Evolutionary conservation across 2,888 invertebrate species (phyloP).

Genomic region (Ganaspis brasiliensis): DNA sequence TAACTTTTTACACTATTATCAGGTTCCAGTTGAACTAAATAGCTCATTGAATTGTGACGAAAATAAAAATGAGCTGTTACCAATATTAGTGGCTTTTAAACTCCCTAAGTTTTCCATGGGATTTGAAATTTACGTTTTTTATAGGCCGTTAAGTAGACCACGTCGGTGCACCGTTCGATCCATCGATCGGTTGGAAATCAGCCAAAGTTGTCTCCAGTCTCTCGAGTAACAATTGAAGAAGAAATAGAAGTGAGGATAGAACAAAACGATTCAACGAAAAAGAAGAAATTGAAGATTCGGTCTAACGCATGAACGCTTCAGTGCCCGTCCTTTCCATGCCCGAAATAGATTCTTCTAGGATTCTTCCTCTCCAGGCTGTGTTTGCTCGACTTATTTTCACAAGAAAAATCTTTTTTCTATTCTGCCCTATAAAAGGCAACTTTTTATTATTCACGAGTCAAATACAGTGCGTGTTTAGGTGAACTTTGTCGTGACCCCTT

Average conservation of each 20-base stretch:
- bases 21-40: conserved; percentile 6
- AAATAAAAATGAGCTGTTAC: background rate
- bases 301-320: conserved; percentile 64
- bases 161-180: conserved; percentile 39
- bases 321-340: conserved; percentile 55
- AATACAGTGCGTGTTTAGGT: no score
- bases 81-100: background rate
- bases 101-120: background rate
- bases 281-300: conserved; percentile 58
- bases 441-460: no score
- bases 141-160: conserved; percentile 33
- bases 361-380: conserved; percentile 53
- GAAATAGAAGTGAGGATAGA: conserved; percentile 29
- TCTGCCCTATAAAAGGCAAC: no score
- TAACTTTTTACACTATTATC: conserved; percentile 3
- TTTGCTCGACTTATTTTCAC: no score
- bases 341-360: conserved; percentile 51
- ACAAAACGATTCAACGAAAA: conserved; percentile 46
- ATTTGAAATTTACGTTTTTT: conserved; percentile 30
- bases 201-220: conserved; percentile 38
- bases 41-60: background rate
- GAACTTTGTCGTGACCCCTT: no score
- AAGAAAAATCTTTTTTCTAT: no score
- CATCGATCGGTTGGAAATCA: conserved; percentile 29
- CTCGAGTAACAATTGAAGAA: conserved; percentile 19